Evolutionary conservation across 2,888 invertebrate species (phyloP).

Genomic region (Andrena bucephala): DNA sequence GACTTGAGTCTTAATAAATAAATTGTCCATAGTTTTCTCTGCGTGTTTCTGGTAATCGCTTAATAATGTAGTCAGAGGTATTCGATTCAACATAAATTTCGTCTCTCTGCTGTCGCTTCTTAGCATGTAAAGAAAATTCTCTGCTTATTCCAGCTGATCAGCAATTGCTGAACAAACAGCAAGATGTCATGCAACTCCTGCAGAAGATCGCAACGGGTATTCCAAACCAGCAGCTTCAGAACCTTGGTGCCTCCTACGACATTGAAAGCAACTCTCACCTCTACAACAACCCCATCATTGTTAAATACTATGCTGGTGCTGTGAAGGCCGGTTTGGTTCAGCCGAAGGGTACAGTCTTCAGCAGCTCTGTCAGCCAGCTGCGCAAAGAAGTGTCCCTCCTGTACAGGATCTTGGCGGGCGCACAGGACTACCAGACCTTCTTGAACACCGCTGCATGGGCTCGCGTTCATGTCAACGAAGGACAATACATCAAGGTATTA

Average conservation of each 20-base stretch:
- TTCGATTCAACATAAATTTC: background rate
- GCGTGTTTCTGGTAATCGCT: background rate
- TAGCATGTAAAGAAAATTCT: background rate
- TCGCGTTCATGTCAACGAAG: slow-evolving; percentile 89
- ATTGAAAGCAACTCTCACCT: slow-evolving; percentile 87
- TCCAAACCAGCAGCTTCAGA: slow-evolving; percentile 86
- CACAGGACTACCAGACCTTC: slow-evolving; percentile 90
- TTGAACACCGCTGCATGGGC: slow-evolving; percentile 89
- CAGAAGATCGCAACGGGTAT: slow-evolving; percentile 89
- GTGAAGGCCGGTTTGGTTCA: slow-evolving; percentile 86
- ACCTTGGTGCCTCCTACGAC: slow-evolving; percentile 87
- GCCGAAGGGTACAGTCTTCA: slow-evolving; percentile 88
- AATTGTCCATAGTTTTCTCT: background rate
- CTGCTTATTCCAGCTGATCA: slow-evolving; percentile 85
- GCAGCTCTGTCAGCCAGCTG: slow-evolving; percentile 87
- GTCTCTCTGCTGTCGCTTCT: background rate
- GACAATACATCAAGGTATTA: slow-evolving; percentile 86
- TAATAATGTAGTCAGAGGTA: background rate
- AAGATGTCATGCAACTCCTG: slow-evolving; percentile 83
- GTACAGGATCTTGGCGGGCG: slow-evolving; percentile 89
- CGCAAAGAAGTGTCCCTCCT: slow-evolving; percentile 88
- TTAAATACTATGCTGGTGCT: slow-evolving; percentile 87
- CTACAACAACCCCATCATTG: slow-evolving; percentile 85
- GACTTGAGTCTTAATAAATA: background rate
- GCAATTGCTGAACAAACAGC: slow-evolving; percentile 86